Conservation (phyloP, 2,113 vertebrate species). For the Uropsilus gracilis region DNA sequence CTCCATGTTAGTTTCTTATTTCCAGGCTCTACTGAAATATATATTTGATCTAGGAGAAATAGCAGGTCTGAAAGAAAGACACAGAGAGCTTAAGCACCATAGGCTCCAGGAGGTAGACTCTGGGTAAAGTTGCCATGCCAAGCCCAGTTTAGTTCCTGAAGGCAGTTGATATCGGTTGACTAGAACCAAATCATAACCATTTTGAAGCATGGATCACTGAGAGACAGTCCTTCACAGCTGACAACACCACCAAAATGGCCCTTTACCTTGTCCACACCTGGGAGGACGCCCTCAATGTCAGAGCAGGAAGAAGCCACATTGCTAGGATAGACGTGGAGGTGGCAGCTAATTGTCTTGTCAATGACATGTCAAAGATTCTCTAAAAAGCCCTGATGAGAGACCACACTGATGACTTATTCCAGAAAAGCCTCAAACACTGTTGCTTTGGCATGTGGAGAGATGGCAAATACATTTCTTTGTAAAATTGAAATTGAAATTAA, state of each 20-base stretch:
- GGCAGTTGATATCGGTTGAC: constrained; percentile 77
- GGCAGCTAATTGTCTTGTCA: constrained; percentile 11
- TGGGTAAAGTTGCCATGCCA: constrained; percentile 78
- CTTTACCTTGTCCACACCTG: constrained; percentile 45
- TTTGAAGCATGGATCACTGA: constrained; percentile 67
- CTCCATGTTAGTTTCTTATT: background rate
- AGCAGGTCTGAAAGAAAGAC: constrained; percentile 80
- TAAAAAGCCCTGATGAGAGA: constrained; percentile 8
- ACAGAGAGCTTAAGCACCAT: constrained; percentile 79
- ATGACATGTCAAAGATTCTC: constrained; percentile 4
- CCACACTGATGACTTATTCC: background rate
- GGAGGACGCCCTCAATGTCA: background rate
- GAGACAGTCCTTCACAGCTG: constrained; percentile 64
- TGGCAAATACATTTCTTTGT: background rate
- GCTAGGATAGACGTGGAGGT: background rate
- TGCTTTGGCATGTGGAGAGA: background rate
- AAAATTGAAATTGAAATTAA: constrained; percentile 24
- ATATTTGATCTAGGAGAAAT: constrained; percentile 82
- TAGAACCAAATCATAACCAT: constrained; percentile 78
- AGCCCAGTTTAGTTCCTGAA: constrained; percentile 65
- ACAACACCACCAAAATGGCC: constrained; percentile 56
- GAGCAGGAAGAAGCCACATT: background rate
- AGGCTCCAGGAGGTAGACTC: constrained; percentile 80
- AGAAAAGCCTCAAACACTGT: background rate
- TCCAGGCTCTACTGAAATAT: constrained; percentile 80